Conservation (phyloP, 2,797 vertebrate genomes). For the Cyprinella venusta region DNA sequence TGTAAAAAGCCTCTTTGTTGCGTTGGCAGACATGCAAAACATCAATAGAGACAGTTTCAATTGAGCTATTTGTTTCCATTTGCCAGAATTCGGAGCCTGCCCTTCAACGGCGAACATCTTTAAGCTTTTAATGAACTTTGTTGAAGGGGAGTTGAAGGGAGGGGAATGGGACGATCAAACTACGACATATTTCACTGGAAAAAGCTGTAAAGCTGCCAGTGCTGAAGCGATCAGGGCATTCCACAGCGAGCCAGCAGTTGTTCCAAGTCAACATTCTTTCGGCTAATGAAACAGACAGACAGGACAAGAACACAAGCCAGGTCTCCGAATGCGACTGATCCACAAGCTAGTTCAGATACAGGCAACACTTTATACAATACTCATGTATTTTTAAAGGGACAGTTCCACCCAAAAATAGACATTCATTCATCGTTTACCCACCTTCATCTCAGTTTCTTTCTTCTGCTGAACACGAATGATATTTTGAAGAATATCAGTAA, state of each 20-base stretch:
- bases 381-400: neutral
- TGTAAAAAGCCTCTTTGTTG: constrained; percentile 20
- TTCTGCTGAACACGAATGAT: no score
- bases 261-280: constrained; percentile 75
- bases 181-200: constrained; percentile 47
- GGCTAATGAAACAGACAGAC: constrained; percentile 52
- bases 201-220: constrained; percentile 77
- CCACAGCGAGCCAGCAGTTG: constrained; percentile 65
- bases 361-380: neutral
- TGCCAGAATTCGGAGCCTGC: constrained; percentile 13
- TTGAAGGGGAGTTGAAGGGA: constrained; percentile 35
- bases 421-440: no score
- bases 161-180: constrained; percentile 48
- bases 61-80: constrained; percentile 19
- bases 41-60: neutral
- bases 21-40: neutral
- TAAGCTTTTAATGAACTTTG: constrained; percentile 41
- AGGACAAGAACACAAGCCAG: constrained; percentile 18
- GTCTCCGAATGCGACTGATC: constrained; percentile 17
- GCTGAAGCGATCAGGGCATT: constrained; percentile 73
- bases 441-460: no score
- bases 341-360: neutral
- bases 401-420: no score
- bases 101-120: constrained; percentile 30
- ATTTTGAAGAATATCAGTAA: no score